phyloP scores from a whole-genome alignment of 2,113 vertebrate genomes.

The Blennius ocellaris region DNA sequence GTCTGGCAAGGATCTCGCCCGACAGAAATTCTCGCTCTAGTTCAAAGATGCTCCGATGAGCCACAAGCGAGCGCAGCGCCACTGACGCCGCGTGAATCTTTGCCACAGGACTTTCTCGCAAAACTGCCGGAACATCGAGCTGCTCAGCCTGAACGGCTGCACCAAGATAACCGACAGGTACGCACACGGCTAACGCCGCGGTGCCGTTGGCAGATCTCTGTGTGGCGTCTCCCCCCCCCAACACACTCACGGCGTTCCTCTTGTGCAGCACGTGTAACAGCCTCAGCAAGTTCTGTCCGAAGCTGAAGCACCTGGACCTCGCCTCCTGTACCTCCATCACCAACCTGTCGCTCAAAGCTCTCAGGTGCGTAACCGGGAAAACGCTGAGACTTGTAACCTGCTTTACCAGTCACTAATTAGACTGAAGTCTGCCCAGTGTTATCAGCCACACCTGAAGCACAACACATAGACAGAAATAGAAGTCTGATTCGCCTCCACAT shows the following conservation, averaged over 20 bases:
- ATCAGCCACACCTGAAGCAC: too few species aligned
- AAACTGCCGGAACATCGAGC: conserved; percentile 98
- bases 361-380: conserved; percentile 85
- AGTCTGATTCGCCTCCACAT: too few species aligned
- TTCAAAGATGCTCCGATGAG: background rate
- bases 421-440: too few species aligned
- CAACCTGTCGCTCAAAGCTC: conserved; percentile 97
- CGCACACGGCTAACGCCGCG: conserved; percentile 36
- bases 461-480: too few species aligned
- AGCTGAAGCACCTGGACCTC: conserved; percentile 96
- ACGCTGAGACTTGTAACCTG: background rate
- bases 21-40: background rate
- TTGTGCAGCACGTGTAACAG: conserved; percentile 93
- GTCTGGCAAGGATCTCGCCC: background rate
- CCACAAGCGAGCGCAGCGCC: background rate
- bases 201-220: background rate
- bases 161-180: conserved; percentile 99
- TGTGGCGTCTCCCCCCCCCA: background rate
- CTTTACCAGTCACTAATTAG: background rate
- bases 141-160: conserved; percentile 96
- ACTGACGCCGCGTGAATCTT: conserved; percentile 21
- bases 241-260: conserved; percentile 16
- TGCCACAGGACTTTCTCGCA: conserved; percentile 93
- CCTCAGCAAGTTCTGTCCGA: conserved; percentile 99
- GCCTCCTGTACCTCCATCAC: conserved; percentile 98